Evolutionary conservation across 2,113 vertebrate genomes (phyloP).

Genomic region (Xenopus tropicalis): UCB_Xtro_10.0 CM004443.2:175554001-175554500

Average conservation of each 20-base stretch:
- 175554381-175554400: no score
- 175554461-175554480: no score
- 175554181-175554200: background rate
- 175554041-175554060: background rate
- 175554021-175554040: background rate
- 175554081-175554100: background rate
- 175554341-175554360: no score
- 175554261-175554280: background rate
- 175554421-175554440: no score
- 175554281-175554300: no score
- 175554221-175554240: background rate
- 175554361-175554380: no score
- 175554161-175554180: background rate
- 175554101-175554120: background rate
- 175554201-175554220: background rate
- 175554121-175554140: background rate
- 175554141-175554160: background rate
- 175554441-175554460: no score
- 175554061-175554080: background rate
- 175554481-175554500: no score
- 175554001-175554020: background rate
- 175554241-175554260: slow-evolving; percentile 1
- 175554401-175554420: no score
- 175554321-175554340: no score
- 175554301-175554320: no score